Conservation (phyloP, 2,113 vertebrate species). For the Atherinomorus stipes region DNA sequence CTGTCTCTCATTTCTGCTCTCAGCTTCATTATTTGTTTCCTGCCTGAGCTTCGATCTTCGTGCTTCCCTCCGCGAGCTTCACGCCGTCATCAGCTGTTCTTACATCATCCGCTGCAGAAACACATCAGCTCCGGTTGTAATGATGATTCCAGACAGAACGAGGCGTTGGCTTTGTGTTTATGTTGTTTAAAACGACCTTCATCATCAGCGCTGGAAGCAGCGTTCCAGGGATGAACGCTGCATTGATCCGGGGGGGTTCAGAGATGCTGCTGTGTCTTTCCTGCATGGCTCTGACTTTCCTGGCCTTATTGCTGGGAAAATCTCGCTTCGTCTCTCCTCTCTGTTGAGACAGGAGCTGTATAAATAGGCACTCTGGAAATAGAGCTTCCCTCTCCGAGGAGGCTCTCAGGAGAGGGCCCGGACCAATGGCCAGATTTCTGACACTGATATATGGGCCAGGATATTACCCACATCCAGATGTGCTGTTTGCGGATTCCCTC, state of each 20-base stretch:
- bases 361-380: conserved; percentile 83
- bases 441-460: conserved; percentile 69
- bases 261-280: conserved; percentile 28
- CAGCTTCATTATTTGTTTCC: too few species aligned
- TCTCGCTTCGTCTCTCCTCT: conserved; percentile 71
- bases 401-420: conserved; percentile 73
- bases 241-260: conserved; percentile 5
- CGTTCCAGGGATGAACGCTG: not conserved
- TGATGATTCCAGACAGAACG: too few species aligned
- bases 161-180: too few species aligned
- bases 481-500: conserved; percentile 69
- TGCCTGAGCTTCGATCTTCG: too few species aligned
- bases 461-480: conserved; percentile 55
- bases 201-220: not conserved
- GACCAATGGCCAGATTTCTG: conserved; percentile 74
- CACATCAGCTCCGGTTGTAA: too few species aligned
- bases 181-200: too few species aligned
- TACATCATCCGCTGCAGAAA: too few species aligned
- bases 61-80: too few species aligned
- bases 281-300: conserved; percentile 36
- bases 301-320: conserved; percentile 76
- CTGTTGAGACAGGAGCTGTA: conserved; percentile 70
- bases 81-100: too few species aligned
- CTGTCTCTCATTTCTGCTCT: too few species aligned
- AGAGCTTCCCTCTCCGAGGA: conserved; percentile 77